phyloP scores from a whole-genome alignment of 2,113 vertebrate genomes.

The Cyprinus carpio region DNA sequence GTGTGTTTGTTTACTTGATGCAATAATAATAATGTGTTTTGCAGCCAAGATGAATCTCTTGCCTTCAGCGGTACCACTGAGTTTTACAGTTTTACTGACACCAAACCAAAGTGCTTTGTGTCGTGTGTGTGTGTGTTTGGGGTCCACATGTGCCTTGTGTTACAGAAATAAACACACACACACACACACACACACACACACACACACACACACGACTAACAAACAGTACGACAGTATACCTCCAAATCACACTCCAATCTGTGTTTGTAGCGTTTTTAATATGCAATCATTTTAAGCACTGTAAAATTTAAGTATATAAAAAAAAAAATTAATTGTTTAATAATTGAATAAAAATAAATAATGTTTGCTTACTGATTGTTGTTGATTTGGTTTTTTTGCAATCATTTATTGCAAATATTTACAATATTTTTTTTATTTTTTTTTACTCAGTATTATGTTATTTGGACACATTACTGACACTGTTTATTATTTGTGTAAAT shows the following conservation, averaged over 20 bases:
- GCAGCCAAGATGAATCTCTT: neutral
- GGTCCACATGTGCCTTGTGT: neutral
- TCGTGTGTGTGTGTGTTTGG: neutral
- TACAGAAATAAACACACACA: neutral
- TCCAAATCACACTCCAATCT: conserved; percentile 1
- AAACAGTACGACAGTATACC: neutral
- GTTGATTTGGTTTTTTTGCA: neutral
- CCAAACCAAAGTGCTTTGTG: conserved; percentile 19
- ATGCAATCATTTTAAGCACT: conserved; percentile 19
- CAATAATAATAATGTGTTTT: neutral
- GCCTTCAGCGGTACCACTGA: neutral
- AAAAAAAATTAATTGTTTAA: neutral
- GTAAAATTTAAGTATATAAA: neutral
- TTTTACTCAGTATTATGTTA: too few species aligned
- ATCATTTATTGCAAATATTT: too few species aligned
- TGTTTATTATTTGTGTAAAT: too few species aligned
- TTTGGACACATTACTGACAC: too few species aligned
- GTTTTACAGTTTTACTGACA: neutral
- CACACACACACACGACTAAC: neutral
- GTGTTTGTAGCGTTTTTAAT: conserved; percentile 14
- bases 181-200: neutral
- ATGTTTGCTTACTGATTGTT: neutral
- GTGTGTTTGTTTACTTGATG: conserved; percentile 33
- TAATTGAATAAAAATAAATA: conserved; percentile 17
- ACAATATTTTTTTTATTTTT: too few species aligned